A percentile compares a stretch with the other conserved stretches of the same genome.
These are phyloP conservation scores for Mechanitis messenoides DNA, from an alignment of 2,888 invertebrate species.

Conservation along the genomic window DNA sequence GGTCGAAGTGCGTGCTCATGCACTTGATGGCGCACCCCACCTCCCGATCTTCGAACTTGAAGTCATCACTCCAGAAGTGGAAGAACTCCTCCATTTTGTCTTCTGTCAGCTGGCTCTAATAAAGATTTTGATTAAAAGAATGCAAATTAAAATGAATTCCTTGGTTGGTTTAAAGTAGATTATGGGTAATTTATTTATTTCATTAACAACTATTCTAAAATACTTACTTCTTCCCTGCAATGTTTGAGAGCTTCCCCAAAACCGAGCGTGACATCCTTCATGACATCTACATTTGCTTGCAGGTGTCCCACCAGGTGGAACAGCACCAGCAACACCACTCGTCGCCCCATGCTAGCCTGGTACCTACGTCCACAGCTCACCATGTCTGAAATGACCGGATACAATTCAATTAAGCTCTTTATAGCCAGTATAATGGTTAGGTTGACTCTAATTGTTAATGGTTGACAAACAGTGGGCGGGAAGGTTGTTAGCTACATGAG, in stretches of 20 bases:
- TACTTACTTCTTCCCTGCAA: conserved; percentile 58
- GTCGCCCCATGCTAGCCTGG: conserved; percentile 22
- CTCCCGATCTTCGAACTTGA: conserved; percentile 65
- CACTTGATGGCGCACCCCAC: conserved; percentile 67
- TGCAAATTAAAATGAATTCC: too few relatives aligned
- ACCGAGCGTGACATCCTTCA: conserved; percentile 69
- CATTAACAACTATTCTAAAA: not conserved
- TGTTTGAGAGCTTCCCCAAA: conserved; percentile 64
- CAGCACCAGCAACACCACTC: conserved; percentile 25
- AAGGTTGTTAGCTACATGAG: not conserved
- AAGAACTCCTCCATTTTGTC: conserved; percentile 71
- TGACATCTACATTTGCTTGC: conserved; percentile 43
- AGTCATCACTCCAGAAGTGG: conserved; percentile 69
- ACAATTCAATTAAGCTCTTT: not conserved
- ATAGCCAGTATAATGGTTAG: not conserved
- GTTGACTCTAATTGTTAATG: not conserved
- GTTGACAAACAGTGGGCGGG: conserved; percentile 14
- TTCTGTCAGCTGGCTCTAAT: conserved; percentile 55
- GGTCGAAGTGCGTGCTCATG: conserved; percentile 63
- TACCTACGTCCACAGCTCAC: not conserved
- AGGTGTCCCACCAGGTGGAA: conserved; percentile 15
- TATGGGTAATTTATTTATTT: too few relatives aligned
- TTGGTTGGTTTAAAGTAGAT: too few relatives aligned
- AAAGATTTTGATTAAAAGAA: not conserved
- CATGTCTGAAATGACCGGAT: conserved; percentile 4